phyloP scores from a whole-genome alignment of 1,140 invertebrate genomes.

The Polypedilum pembai region DNA sequence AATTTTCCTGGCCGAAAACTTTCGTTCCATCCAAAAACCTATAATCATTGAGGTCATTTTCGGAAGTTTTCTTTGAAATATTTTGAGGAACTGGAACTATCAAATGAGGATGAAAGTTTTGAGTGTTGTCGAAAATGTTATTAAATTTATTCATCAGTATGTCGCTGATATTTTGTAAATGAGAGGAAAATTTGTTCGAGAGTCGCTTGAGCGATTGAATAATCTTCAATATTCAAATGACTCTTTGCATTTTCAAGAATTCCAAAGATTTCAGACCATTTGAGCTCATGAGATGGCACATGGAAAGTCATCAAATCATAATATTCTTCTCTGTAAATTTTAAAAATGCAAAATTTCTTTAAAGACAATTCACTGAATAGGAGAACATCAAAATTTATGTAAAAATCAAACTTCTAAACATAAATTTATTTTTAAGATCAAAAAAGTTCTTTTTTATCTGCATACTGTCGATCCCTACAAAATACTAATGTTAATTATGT shows the following conservation, averaged over 20 bases:
- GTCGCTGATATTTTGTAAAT: conserved; percentile 15
- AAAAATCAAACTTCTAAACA: conserved; percentile 29
- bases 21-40: too few species aligned
- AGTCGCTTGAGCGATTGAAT: conserved; percentile 70
- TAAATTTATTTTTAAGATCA: too few species aligned
- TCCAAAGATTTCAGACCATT: conserved; percentile 63
- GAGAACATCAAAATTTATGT: conserved; percentile 32
- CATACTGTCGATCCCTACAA: too few species aligned
- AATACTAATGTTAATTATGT: too few species aligned
- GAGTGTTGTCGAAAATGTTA: too few species aligned
- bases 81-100: too few species aligned
- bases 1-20: too few species aligned
- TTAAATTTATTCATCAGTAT: background rate
- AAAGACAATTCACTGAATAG: background rate
- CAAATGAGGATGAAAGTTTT: too few species aligned
- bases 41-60: too few species aligned
- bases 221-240: conserved; percentile 61
- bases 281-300: conserved; percentile 47
- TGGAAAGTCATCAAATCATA: conserved; percentile 66
- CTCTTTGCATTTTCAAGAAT: conserved; percentile 55
- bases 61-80: too few species aligned
- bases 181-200: conserved; percentile 62
- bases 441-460: too few species aligned
- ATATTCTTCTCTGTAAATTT: conserved; percentile 54
- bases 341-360: background rate